Conservation (phyloP, 2,113 vertebrate species). For the Telmatochromis sp. region DNA sequence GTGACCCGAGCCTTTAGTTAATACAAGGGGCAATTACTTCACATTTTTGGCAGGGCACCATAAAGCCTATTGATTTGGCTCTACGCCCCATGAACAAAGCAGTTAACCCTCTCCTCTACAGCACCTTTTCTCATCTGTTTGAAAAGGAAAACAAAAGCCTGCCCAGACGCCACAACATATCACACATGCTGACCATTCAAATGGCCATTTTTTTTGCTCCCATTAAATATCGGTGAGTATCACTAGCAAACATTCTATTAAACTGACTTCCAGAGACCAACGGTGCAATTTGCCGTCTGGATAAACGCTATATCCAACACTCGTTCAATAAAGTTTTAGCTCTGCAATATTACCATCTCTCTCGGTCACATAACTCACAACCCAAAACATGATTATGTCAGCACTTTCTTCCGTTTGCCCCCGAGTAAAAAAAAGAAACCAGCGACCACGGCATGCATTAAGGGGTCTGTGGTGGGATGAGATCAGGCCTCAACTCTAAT, state of each 20-base stretch:
- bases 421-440: conserved; percentile 34
- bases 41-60: conserved; percentile 43
- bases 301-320: background rate
- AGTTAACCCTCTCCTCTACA: conserved; percentile 21
- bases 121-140: background rate
- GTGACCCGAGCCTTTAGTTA: conserved; percentile 16
- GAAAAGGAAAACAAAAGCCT: background rate
- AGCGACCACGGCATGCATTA: conserved; percentile 33
- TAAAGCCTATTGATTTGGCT: conserved; percentile 50
- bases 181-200: background rate
- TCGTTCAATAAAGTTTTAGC: conserved; percentile 17
- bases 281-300: background rate
- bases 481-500: conserved; percentile 48
- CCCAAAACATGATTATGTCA: conserved; percentile 47
- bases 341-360: conserved; percentile 14
- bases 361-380: conserved; percentile 23
- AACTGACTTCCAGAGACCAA: background rate
- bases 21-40: conserved; percentile 45
- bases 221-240: background rate
- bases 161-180: background rate
- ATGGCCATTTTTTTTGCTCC: background rate
- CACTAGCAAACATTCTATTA: background rate
- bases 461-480: conserved; percentile 55
- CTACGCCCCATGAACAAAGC: background rate
- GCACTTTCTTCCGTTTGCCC: conserved; percentile 47